Base-by-base conservation (phyloP, 2,888 invertebrate species). In the Drosophila nr. perissopoda region DNA sequence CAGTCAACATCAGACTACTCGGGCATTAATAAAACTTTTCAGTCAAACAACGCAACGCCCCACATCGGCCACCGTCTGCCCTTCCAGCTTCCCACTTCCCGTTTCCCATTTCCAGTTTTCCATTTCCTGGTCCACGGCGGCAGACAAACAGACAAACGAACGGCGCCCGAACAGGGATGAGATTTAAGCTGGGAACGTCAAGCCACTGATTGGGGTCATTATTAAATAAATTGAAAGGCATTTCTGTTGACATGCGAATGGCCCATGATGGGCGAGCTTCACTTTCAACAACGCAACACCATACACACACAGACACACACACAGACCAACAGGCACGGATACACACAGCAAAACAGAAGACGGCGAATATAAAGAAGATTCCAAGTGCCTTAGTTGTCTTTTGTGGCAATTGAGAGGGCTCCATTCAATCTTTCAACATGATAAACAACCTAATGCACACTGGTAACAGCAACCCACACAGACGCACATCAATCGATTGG, bases 351-450 rank as follows among this genome's bases (percentile, higher is more conserved):
- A 8, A 67, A 36, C 11, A 49, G 2, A 59, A 34, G 33, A 59
- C 0, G 56, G 6, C 25, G 49, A 67, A 61, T 54, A 72, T 53
- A 71, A 70, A 58, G 51, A 49, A 53, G 29, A 57, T 49, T 63
- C 66, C 82, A 70, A 78, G 78, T 78, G 67, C 64, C 59, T 78
- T 27, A 64, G 82, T 78, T 88, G 69, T 81, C 76, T 78, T 83
- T 76, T 83, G 78, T 72, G 69, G 68, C 68, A 40, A 66, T 72
- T 74, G 52, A 68, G 73, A 60, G 63, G 70, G 73, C 56, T 65
- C 49, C 66, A 78, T 80, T 82, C 84, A 77, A 83, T 87, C 80
- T 87, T 64, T 85, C 77, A 89, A 83, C 90, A 63, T 82, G 88
- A 87, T 85, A 87, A 85, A 80, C 77, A 80, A 73, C 77, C 80